Percentiles rank a stretch among this genome's conserved stretches.
Conservation (phyloP, 1,140 invertebrate species). For the Diorhabda elongata region DNA sequence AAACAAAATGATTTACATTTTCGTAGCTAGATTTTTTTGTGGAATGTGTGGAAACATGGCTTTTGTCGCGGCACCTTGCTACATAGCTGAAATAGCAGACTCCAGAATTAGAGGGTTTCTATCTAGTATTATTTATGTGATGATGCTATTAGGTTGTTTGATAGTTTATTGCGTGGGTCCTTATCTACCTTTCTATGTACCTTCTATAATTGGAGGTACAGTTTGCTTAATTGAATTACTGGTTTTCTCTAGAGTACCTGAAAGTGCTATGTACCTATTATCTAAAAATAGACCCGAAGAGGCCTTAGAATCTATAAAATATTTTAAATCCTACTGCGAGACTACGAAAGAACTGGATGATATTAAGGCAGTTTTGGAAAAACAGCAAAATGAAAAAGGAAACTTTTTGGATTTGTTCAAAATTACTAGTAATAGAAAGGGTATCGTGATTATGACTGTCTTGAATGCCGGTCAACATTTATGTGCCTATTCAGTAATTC, state of each 20-base stretch:
- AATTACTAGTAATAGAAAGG: conserved; percentile 36
- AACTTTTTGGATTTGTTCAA: conserved; percentile 31
- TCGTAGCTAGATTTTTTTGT: conserved; percentile 46
- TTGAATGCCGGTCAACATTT: conserved; percentile 55
- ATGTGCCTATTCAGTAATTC: conserved; percentile 45
- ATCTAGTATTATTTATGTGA: conserved; percentile 35
- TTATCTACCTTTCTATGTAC: conserved; percentile 28
- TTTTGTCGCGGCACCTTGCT: conserved; percentile 41
- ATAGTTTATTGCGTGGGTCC: conserved; percentile 34
- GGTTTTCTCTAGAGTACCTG: conserved; percentile 26
- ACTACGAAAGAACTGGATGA: conserved; percentile 51
- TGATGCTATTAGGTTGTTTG: conserved; percentile 37
- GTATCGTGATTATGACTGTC: conserved; percentile 40
- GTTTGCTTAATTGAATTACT: conserved; percentile 16
- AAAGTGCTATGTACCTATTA: conserved; percentile 31
- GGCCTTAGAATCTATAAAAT: conserved; percentile 50
- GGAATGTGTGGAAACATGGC: conserved; percentile 38
- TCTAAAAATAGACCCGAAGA: conserved; percentile 41
- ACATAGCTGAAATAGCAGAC: conserved; percentile 42
- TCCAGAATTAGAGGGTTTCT: conserved; percentile 38
- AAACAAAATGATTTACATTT: conserved; percentile 28
- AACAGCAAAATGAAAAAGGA: conserved; percentile 33
- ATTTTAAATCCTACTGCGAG: conserved; percentile 42
- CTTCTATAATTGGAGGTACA: conserved; percentile 30
- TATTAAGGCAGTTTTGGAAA: conserved; percentile 36